Evolutionary conservation across 1,140 invertebrate species (phyloP), one percentile per base, ranked within the genome.

Genomic region (Zophobas atratus): DNA sequence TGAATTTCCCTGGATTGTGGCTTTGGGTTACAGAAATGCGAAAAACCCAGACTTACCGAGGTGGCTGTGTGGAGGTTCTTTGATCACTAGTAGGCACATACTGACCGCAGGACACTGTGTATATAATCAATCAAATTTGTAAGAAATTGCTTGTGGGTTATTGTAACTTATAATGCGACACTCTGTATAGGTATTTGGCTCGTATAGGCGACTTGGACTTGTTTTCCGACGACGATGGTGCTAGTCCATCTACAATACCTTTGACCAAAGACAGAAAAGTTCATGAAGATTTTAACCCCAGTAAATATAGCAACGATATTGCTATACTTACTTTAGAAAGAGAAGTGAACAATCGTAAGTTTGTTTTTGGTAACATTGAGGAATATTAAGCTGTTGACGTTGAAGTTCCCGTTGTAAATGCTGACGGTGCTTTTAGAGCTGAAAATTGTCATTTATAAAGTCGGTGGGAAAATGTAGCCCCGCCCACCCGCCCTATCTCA

Each of bases 81-180:
- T 97, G 0, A 89, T 97, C 56, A 92, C 92, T 32, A 80, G 87
- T 0, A 85, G 88, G 4, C 94, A 95, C 84, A 88, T 96, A 0
- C 78, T 97, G 1, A 96, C 95, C 0, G 95, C 95, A 1, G 94
- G 91, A 0, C 96, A 97, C 85, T 97, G 95, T 85, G 92, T 96
- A 6, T 20, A 67, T 6, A 67, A 67, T 32, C 0, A 39, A 41
- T n/a, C 6, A 43, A 39, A 67, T 67, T 43, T 67, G 60, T 67
- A 67, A 63, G 49, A 34, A 34, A 85, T 90, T 38, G 84, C 86
- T 49, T 79, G 49, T 6, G 49, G 20, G 2, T 2, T 20, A 2
- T 51, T 20, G 2, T 2, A 51, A 51, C 6, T 51, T n/a, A 51
- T 51, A 20, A 20, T 51, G 3, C 20, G 3, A 2, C n/a, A 51